Conservation (phyloP, 2,113 vertebrate genomes). For the Patagioenas fasciata region DNA sequence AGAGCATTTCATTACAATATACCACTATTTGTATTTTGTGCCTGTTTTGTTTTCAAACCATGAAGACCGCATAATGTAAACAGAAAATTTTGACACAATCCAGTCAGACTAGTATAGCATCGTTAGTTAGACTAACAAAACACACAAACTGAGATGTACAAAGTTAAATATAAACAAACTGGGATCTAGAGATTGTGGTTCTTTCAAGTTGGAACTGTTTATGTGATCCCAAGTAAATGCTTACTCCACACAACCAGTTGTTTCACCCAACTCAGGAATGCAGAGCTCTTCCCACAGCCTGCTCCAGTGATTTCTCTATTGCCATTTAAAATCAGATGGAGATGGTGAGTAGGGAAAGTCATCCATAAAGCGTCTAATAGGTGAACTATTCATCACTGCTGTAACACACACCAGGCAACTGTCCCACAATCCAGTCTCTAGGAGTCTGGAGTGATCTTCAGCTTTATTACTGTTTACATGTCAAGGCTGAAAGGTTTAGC, state of each 20-base stretch:
- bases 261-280: conserved; percentile 39
- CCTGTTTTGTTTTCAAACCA: neutral
- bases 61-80: neutral
- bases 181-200: neutral
- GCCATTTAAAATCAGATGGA: neutral
- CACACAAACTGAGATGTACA: neutral
- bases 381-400: neutral
- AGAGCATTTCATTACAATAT: neutral
- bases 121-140: conserved; percentile 30
- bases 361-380: neutral
- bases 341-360: neutral
- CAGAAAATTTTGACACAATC: neutral
- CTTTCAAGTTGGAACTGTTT: conserved; percentile 31
- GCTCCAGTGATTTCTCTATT: neutral
- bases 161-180: conserved; percentile 32
- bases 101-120: conserved; percentile 27
- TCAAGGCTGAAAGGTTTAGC: neutral
- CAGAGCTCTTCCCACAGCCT: neutral
- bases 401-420: neutral
- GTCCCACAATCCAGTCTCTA: neutral
- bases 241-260: neutral
- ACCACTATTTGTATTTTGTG: neutral
- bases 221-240: neutral
- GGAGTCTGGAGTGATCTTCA: neutral
- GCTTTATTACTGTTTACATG: neutral